These are phyloP conservation scores for Eupithecia subfuscata DNA, from an alignment of 2,888 invertebrate species.

Conservation along the genomic window DNA sequence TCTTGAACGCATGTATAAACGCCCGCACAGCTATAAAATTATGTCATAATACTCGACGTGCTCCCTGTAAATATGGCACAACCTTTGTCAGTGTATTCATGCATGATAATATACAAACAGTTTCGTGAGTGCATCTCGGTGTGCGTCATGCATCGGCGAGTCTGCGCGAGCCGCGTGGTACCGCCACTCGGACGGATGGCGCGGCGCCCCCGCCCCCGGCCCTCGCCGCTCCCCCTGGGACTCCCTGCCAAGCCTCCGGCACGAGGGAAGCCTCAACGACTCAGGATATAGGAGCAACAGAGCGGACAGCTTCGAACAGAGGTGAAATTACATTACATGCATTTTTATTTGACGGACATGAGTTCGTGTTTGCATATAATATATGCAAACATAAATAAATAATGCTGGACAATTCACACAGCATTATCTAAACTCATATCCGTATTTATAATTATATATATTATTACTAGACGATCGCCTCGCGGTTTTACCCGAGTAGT, in stretches of 20 bases:
- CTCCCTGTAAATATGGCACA: neutral
- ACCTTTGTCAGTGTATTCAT: slow-evolving; percentile 4
- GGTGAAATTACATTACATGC: slow-evolving; percentile 75
- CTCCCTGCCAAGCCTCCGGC: slow-evolving; percentile 92
- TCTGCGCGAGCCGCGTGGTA: slow-evolving; percentile 95
- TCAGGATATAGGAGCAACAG: slow-evolving; percentile 94
- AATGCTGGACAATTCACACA: too few relatives aligned
- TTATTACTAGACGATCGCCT: too few relatives aligned
- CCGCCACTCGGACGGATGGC: slow-evolving; percentile 95
- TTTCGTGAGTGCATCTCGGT: slow-evolving; percentile 86
- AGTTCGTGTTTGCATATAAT: neutral
- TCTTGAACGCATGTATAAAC: neutral
- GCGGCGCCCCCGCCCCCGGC: slow-evolving; percentile 79
- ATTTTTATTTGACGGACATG: neutral
- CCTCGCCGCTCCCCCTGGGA: slow-evolving; percentile 95
- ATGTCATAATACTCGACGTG: neutral
- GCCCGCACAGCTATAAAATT: neutral
- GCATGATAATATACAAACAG: slow-evolving; percentile 53
- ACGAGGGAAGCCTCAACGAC: slow-evolving; percentile 94
- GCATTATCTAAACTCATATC: too few relatives aligned
- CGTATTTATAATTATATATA: too few relatives aligned
- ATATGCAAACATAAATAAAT: too few relatives aligned
- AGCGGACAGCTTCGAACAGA: slow-evolving; percentile 93
- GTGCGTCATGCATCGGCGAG: slow-evolving; percentile 95
- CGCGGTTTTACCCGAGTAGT: too few relatives aligned